Conservation (phyloP, 2,113 vertebrate genomes). For the Crypturellus undulatus region DNA sequence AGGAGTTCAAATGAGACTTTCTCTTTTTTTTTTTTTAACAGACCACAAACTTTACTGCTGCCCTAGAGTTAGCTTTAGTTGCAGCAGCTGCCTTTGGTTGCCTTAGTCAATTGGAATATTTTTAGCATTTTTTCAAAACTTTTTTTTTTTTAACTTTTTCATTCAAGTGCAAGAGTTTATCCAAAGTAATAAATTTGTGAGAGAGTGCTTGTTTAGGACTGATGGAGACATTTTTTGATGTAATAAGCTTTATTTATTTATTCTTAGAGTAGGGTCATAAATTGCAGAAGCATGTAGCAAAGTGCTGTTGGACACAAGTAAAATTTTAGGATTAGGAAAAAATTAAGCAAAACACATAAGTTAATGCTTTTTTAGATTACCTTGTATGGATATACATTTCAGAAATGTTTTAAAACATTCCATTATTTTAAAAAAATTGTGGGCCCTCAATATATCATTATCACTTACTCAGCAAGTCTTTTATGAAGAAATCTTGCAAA, state of each 20-base stretch:
- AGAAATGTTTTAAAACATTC: background rate
- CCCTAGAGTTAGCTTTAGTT: background rate
- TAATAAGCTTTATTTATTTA: background rate
- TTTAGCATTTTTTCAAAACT: rapidly evolving
- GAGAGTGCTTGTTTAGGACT: background rate
- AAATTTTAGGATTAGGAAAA: too few relatives aligned
- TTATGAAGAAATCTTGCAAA: background rate
- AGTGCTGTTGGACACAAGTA: background rate
- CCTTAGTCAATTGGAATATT: background rate
- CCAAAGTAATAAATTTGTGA: too few relatives aligned
- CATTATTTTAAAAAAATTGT: background rate
- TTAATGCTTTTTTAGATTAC: too few relatives aligned
- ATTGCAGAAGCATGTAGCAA: background rate
- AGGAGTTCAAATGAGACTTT: background rate
- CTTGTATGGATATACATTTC: background rate
- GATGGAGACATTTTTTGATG: background rate
- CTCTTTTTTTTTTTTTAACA: background rate
- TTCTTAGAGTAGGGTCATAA: background rate
- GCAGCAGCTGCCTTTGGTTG: background rate
- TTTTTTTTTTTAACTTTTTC: background rate
- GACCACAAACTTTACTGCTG: background rate
- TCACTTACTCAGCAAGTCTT: background rate
- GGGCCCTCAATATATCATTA: background rate
- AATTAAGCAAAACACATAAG: too few relatives aligned
- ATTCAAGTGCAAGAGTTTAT: background rate